Evolutionary conservation across 1,140 invertebrate species (phyloP), one percentile per base, ranked within the genome.

Genomic region (Cydia pomonella): DNA sequence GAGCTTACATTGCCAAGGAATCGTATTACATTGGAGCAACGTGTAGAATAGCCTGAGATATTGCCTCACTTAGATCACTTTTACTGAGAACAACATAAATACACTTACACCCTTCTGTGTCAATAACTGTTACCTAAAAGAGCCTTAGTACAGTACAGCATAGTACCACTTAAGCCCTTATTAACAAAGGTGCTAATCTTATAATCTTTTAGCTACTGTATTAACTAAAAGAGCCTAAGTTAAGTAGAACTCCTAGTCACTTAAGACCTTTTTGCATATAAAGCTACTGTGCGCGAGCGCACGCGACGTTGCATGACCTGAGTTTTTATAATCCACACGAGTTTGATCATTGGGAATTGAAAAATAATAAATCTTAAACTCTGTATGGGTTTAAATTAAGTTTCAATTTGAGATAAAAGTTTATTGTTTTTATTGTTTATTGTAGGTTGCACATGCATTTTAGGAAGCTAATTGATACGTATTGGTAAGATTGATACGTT

Each of bases 251-350:
- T 12, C 21, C 1, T 7, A 59, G 53, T 23, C 53, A 21, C 53
- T 59, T 59, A 59, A n/a, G 53, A 23, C 53, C 1, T 59, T 59
- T 23, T 59, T 18, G 53, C 21, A n/a, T 2, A 59, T 23, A 23
- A 18, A 23, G 73, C 73, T 75, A 69, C 73, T 69, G 64, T 75
- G 41, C 73, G 64, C 66, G 47, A 29, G 50, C 74, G 74, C 74
- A 75, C 74, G 74, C 74, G 74, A 75, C 74, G 74, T 75, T 75
- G 74, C 74, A 75, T 75, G 74, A 72, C 50, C 64, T 18, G 66
- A 25, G 10, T 75, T 72, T 72, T 72, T 72, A 50, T 72, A n/a
- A 41, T 72, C 69, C n/a, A 50, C 25, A 18, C 64, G 64, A n/a
- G 33, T 23, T 33, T 44, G 44, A 25, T 72, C 25, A 72, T 72